phyloP scores from a whole-genome alignment of 2,797 vertebrate species.

The Alcedo quadribrachys region DNA sequence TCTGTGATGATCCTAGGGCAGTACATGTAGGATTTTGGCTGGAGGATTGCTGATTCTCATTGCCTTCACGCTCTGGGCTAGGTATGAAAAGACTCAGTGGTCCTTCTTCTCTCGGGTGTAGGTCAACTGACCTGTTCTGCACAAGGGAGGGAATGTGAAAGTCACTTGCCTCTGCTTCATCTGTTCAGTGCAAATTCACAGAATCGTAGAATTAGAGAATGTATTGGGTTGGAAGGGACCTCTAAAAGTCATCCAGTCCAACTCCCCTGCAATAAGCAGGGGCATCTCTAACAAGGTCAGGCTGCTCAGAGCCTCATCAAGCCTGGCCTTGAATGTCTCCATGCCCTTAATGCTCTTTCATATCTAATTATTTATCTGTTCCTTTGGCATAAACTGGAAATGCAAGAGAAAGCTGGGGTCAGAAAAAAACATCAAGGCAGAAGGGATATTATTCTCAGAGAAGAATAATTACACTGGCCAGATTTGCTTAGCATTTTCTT shows the following conservation, averaged over 20 bases:
- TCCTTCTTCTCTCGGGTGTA: background rate
- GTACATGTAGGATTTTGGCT: fast-evolving
- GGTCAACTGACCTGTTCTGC: background rate
- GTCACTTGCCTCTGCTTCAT: background rate
- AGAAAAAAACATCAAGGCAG: constrained; percentile 37
- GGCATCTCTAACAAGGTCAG: no score
- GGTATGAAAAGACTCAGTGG: background rate
- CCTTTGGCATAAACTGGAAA: constrained; percentile 41
- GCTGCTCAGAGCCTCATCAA: no score
- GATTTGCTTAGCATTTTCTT: constrained; percentile 65
- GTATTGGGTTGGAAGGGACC: no score
- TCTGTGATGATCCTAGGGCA: background rate
- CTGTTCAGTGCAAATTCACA: background rate
- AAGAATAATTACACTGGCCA: constrained; percentile 61
- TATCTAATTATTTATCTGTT: constrained; percentile 68
- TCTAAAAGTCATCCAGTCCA: no score
- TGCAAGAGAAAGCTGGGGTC: constrained; percentile 44
- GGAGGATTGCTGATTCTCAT: background rate
- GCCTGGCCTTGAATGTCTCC: no score
- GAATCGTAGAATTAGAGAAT: no score
- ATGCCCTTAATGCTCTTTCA: constrained; percentile 32
- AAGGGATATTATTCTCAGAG: constrained; percentile 22
- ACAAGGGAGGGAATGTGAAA: background rate
- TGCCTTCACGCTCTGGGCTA: background rate
- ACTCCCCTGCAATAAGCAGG: no score